These are phyloP conservation scores for Actenoides hombroni DNA, from an alignment of 2,113 vertebrate genomes.

Conservation along the genomic window DNA sequence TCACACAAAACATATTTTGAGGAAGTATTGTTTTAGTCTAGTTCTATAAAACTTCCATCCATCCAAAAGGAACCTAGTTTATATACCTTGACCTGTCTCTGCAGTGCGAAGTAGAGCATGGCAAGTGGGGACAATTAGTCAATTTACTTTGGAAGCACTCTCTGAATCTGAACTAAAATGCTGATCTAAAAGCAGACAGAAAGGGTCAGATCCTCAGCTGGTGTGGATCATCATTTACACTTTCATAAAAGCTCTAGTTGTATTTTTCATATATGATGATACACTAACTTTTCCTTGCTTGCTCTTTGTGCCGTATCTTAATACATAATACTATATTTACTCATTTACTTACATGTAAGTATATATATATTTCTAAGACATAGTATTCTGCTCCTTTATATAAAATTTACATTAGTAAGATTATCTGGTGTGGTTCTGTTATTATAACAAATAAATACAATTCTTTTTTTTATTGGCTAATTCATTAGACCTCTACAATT, in stretches of 20 bases:
- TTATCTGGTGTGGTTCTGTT: background rate
- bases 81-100: background rate
- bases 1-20: background rate
- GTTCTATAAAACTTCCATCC: background rate
- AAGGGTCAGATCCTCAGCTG: background rate
- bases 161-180: background rate
- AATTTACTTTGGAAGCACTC: background rate
- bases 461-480: background rate
- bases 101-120: background rate
- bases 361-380: background rate
- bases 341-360: background rate
- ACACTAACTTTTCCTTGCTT: background rate
- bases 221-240: background rate
- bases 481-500: background rate
- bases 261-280: background rate
- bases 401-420: background rate
- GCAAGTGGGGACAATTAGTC: background rate
- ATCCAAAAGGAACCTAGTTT: background rate
- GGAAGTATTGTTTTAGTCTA: background rate
- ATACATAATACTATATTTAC: background rate
- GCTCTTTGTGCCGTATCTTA: background rate
- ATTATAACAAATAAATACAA: background rate
- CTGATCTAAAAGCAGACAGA: background rate
- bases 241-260: background rate
- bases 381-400: background rate